These are phyloP conservation scores for Dendroctonus ponderosae DNA, from an alignment of 1,140 invertebrate genomes.

Conservation along the genomic window DNA sequence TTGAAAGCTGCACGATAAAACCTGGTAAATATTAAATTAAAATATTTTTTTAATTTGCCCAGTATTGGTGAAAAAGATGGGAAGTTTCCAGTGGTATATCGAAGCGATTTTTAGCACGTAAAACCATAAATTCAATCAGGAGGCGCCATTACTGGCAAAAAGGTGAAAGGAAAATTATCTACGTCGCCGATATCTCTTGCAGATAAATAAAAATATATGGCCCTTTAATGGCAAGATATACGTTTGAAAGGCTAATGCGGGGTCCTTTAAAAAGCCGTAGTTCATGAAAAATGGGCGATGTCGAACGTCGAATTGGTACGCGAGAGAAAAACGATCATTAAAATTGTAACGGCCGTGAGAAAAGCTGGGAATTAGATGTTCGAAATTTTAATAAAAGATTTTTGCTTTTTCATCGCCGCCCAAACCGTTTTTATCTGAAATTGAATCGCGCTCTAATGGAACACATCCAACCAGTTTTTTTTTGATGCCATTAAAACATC, in stretches of 20 bases:
- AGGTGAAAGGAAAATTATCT: conserved; percentile 16
- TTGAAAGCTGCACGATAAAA: too few relatives aligned
- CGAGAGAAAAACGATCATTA: conserved; percentile 19
- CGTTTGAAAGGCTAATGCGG: conserved; percentile 28
- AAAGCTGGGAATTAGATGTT: conserved; percentile 10
- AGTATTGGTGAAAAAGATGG: background rate
- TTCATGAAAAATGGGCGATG: conserved; percentile 20
- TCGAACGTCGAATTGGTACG: conserved; percentile 17
- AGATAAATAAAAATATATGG: conserved; percentile 29
- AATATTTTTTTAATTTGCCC: background rate
- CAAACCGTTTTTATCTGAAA: conserved; percentile 8
- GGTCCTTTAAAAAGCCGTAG: conserved; percentile 17
- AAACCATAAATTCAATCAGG: conserved; percentile 13
- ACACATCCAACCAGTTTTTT: too few relatives aligned
- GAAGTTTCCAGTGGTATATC: background rate
- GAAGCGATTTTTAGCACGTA: background rate
- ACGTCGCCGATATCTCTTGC: conserved; percentile 8
- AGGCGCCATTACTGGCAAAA: conserved; percentile 7
- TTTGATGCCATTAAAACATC: too few relatives aligned
- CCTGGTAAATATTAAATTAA: background rate
- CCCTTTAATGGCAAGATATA: conserved; percentile 28
- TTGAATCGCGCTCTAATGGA: too few relatives aligned
- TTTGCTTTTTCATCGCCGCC: conserved; percentile 5
- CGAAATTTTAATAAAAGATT: conserved; percentile 12
- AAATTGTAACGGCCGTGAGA: conserved; percentile 6